A percentile compares a stretch with the other conserved stretches of the same genome.
These are phyloP conservation scores for Rynchops niger DNA, from an alignment of 2,113 vertebrate species.

Conservation along the genomic window DNA sequence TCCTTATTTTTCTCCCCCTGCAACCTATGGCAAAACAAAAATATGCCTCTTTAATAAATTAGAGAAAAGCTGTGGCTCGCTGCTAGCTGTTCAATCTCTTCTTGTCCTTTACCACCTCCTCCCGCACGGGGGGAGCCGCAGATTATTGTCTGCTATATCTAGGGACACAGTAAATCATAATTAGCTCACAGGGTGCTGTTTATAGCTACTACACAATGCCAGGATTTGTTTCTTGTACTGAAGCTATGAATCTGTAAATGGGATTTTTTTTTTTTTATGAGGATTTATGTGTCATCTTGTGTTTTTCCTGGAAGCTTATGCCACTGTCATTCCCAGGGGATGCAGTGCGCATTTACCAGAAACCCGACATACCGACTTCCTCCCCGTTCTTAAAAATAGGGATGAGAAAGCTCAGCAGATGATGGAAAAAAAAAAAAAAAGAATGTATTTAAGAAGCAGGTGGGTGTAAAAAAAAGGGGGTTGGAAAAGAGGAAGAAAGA, in stretches of 20 bases:
- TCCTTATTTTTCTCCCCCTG: not conserved
- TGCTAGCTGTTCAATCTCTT: not conserved
- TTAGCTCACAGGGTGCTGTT: slow-evolving; percentile 59
- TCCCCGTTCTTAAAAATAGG: slow-evolving; percentile 24
- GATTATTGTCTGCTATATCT: slow-evolving; percentile 22
- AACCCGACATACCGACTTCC: slow-evolving; percentile 3
- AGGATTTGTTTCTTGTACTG: slow-evolving; percentile 58
- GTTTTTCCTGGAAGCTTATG: slow-evolving; percentile 66
- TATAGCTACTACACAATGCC: slow-evolving; percentile 55
- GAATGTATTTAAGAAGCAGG: slow-evolving; percentile 60
- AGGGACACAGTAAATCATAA: slow-evolving; percentile 47
- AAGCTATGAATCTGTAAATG: slow-evolving; percentile 63
- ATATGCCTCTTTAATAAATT: slow-evolving; percentile 10
- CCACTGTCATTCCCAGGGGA: slow-evolving; percentile 5
- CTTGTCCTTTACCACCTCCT: not conserved
- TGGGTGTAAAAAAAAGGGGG: slow-evolving; percentile 25
- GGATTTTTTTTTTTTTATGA: slow-evolving; percentile 72
- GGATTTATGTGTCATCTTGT: slow-evolving; percentile 58
- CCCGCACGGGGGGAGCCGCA: not conserved
- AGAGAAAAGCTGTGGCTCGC: not conserved
- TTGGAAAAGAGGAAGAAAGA: slow-evolving; percentile 35
- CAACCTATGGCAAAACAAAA: not conserved
- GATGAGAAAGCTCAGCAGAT: slow-evolving; percentile 25
- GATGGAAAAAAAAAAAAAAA: slow-evolving; percentile 29
- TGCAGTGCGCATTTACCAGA: not conserved